Evolutionary conservation across 1,140 invertebrate genomes (phyloP).

Genomic region (Pseudomyrmex cubaensis): DNA sequence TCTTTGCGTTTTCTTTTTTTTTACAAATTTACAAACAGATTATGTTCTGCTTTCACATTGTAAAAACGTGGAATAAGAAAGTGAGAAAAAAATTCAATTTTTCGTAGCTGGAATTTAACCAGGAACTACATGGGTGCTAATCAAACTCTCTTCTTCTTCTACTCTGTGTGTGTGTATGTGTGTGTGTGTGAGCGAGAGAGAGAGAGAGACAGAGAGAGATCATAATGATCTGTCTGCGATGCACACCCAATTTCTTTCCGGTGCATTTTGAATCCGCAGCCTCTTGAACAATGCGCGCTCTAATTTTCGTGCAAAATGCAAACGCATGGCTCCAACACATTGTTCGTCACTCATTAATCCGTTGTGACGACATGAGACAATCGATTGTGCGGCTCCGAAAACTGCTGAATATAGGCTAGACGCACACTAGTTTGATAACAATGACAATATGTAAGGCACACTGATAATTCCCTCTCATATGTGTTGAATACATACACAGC

Average conservation of each 20-base stretch:
- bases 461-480: background rate
- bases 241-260: constrained; percentile 44
- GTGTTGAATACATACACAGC: background rate
- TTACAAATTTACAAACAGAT: background rate
- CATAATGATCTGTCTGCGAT: constrained; percentile 71
- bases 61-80: background rate
- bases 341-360: constrained; percentile 56
- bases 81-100: background rate
- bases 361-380: constrained; percentile 24
- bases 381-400: constrained; percentile 35
- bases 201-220: constrained; percentile 19
- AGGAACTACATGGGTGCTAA: constrained; percentile 73
- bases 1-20: background rate
- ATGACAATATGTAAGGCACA: constrained; percentile 20
- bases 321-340: background rate
- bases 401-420: constrained; percentile 24
- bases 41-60: too few species aligned
- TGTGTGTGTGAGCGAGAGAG: too few species aligned
- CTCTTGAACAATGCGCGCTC: constrained; percentile 40
- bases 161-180: constrained; percentile 12
- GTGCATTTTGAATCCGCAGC: constrained; percentile 22
- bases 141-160: constrained; percentile 54
- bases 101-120: constrained; percentile 44
- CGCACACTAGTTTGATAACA: constrained; percentile 14
- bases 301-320: constrained; percentile 32